Evolutionary conservation across 2,113 vertebrate species (phyloP), one percentile per base, ranked within the genome.

Genomic region (Elaphurus davidianus): DNA sequence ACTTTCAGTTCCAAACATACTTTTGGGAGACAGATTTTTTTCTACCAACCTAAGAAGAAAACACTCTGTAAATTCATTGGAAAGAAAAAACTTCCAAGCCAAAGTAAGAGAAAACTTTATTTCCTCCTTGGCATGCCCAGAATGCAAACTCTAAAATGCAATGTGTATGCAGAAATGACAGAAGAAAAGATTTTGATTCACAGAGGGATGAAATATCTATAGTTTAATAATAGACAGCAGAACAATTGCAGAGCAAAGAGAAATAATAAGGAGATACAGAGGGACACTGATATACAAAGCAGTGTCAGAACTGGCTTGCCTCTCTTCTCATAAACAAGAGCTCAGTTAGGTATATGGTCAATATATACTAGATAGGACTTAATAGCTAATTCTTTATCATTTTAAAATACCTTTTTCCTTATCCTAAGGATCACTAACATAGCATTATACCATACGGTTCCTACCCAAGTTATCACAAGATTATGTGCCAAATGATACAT

Each of bases 171-270:
- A 93, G 15, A 95, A 86, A 30, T 95, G 91, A 96, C 67, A 95
- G 60, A 92, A 74, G 74, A 78, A 90, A 95, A 88, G 15, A 82
- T 93, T 86, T 95, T 55, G 2, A 85, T 88, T 92, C 57, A 60
- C 71, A 50, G 6, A 60, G 36, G 25, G 55, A 76, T 95, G 76
- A 96, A 64, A n/a, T 76, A 94, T 55, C 87, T 76, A 19, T 25
- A 84, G 60, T 83, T 92, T 91, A 84, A 97, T 95, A 94, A 98
- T 94, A 97, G 5, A 12, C 47, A 97, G 64, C 14, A 85, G 27
- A 93, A 36, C 33, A 71, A 92, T 40, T 90, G 3, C 76, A 95
- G 74, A 91, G 57, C 90, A 95, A 97, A 93, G 64, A 90, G 55
- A 86, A 92, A 91, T 81, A 92, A 84, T 50, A 54, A 84, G 57